Base-by-base conservation (phyloP, 2,797 vertebrate genomes). In the Sebastes paucispinis region DNA sequence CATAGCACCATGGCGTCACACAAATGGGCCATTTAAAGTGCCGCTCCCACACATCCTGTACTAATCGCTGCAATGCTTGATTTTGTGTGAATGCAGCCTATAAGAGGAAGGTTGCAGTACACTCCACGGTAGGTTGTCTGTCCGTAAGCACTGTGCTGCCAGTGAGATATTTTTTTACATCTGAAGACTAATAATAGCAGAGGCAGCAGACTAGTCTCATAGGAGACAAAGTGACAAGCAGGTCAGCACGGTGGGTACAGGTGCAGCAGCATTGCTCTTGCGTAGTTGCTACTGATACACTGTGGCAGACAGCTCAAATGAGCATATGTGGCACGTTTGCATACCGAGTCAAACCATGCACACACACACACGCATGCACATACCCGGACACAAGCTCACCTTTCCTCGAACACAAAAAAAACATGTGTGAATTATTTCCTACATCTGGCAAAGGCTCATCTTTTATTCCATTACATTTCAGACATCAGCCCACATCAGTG, bases 381-480 rank as follows among this genome's bases (percentile, higher is more conserved):
- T 6, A 36, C 72, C 18, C n/a, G 52, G n/a, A 54, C 52, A 68
- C 34, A 75, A 24, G 27, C 64, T 64, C 24, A 73, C 50, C 34
- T 75, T 70, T 57, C 58, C 62, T 32, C 75, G 47, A 73, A 84
- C 74, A 79, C 83, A 88, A 84, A 88, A 88, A 85, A 85, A 73
- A 82, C 87, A 82, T 29, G 39, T 54, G 72, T 88, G 81, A 86
- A 88, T 91, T 86, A 90, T 86, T 89, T 73, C 55, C 64, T 62
- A 80, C 89, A 92, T 87, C 86, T 92, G 86, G 83, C 82, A 77
- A 90, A 80, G 77, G 86, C 87, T 94, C 87, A 93, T 93, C 75
- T 92, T 92, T 94, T 90, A 94, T 94, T 93, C 90, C 70, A 89
- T 92, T 91, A 88, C 81, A 88, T 87, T 86, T 84, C 75, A 82